Percentiles rank a stretch among this genome's conserved stretches.
These are phyloP conservation scores for Pilophorus perplexus DNA, from an alignment of 2,888 invertebrate genomes.

Conservation along the genomic window DNA sequence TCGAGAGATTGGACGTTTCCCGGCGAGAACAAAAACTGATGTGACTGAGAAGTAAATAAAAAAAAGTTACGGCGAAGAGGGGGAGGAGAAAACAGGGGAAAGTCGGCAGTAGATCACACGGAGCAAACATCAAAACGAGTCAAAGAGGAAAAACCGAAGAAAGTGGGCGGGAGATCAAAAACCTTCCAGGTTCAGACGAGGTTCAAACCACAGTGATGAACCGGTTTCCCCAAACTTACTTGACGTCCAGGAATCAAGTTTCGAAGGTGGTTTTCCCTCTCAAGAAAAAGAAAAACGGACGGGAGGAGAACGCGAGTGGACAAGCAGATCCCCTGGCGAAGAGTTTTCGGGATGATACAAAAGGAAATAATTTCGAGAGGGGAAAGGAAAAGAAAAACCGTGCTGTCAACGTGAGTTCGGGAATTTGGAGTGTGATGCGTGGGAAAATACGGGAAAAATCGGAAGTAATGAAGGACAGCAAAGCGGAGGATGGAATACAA, in stretches of 20 bases:
- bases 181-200: not conserved
- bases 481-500: too few relatives aligned
- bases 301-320: slow-evolving; percentile 5
- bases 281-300: not conserved
- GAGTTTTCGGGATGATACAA: slow-evolving; percentile 1
- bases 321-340: not conserved
- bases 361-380: not conserved
- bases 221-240: slow-evolving; percentile 32
- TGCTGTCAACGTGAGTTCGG: too few relatives aligned
- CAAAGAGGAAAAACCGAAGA: slow-evolving; percentile 14
- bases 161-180: not conserved
- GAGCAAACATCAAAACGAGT: slow-evolving; percentile 40
- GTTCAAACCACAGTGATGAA: slow-evolving; percentile 26
- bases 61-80: slow-evolving; percentile 11
- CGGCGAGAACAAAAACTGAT: slow-evolving; percentile 20
- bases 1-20: slow-evolving; percentile 36
- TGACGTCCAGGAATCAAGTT: slow-evolving; percentile 35
- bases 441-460: too few relatives aligned
- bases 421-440: too few relatives aligned
- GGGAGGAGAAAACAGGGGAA: slow-evolving; percentile 9
- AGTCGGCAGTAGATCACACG: slow-evolving; percentile 34
- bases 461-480: too few relatives aligned
- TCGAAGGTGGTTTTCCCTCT: not conserved
- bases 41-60: slow-evolving; percentile 38
- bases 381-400: not conserved